A percentile compares a stretch with the other conserved stretches of the same genome.
phyloP scores from a whole-genome alignment of 2,797 vertebrate species.

The Eospalax fontanierii region DNA sequence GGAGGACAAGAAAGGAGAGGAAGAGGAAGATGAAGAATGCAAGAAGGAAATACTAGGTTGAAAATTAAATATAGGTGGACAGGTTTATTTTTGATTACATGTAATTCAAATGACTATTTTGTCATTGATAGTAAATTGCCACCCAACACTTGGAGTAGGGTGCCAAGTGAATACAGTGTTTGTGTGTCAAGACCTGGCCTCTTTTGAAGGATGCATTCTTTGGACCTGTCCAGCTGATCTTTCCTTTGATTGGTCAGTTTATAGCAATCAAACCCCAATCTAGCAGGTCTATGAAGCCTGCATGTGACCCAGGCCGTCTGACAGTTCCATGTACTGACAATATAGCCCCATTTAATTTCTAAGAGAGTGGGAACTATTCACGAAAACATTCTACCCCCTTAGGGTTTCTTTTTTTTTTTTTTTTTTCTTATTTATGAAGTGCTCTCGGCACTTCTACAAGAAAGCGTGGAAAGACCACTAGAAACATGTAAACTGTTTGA shows the following conservation, averaged over 20 bases:
- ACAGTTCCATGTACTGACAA: constrained; percentile 44
- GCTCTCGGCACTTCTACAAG: not conserved
- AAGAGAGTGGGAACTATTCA: constrained; percentile 15
- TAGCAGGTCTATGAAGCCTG: not conserved
- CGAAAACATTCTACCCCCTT: not conserved
- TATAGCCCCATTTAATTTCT: constrained; percentile 24
- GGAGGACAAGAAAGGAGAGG: fast-evolving
- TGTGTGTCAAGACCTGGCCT: not conserved
- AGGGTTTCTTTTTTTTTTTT: too few relatives aligned
- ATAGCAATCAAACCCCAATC: not conserved
- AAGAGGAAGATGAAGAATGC: not conserved
- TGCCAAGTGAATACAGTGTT: not conserved
- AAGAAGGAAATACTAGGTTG: not conserved
- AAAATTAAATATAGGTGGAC: not conserved
- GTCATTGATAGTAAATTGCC: not conserved
- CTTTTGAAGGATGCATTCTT: constrained; percentile 25
- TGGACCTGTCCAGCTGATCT: not conserved
- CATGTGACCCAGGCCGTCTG: not conserved
- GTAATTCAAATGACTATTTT: constrained; percentile 40
- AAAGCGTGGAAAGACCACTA: too few relatives aligned
- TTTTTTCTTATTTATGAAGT: constrained; percentile 24
- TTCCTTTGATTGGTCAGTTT: constrained; percentile 32
- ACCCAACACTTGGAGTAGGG: not conserved
- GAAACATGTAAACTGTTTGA: too few relatives aligned
- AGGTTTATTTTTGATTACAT: constrained; percentile 18